phyloP scores from a whole-genome alignment of 1,140 invertebrate species.

The Neodiprion virginianus region DNA sequence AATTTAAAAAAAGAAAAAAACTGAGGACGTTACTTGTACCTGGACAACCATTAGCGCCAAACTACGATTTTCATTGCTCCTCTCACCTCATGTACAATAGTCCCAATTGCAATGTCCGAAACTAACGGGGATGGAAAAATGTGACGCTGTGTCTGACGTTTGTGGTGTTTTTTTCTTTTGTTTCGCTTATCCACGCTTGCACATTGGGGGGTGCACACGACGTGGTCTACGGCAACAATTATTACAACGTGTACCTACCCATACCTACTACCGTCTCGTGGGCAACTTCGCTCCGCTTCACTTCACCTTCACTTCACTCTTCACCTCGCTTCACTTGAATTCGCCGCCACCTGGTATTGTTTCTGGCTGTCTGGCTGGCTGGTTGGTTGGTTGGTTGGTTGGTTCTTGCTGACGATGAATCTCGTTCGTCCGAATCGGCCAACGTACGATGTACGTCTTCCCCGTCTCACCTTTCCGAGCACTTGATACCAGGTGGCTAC shows the following conservation, averaged over 20 bases:
- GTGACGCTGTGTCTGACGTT: too few species aligned
- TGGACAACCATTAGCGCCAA: too few species aligned
- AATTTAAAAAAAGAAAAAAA: too few species aligned
- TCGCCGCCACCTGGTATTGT: constrained; percentile 24
- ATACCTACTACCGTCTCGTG: not conserved
- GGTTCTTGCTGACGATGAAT: too few species aligned
- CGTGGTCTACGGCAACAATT: not conserved
- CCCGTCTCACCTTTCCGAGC: constrained; percentile 56
- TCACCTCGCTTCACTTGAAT: not conserved
- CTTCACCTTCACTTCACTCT: not conserved
- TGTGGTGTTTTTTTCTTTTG: constrained; percentile 4
- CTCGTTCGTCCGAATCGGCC: constrained; percentile 31
- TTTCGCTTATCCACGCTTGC: not conserved
- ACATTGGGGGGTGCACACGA: not conserved
- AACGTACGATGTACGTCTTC: constrained; percentile 8
- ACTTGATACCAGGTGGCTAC: constrained; percentile 72
- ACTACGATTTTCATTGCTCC: too few species aligned
- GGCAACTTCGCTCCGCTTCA: not conserved
- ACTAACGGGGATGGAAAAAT: too few species aligned
- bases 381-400: too few species aligned
- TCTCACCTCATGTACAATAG: too few species aligned
- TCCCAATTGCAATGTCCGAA: too few species aligned
- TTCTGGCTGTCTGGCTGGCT: not conserved
- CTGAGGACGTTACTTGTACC: too few species aligned
- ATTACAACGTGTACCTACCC: not conserved